A percentile compares a stretch with the other conserved stretches of the same genome.
These are phyloP conservation scores for Galemys pyrenaicus DNA, from an alignment of 2,113 vertebrate genomes.

Conservation along the genomic window DNA sequence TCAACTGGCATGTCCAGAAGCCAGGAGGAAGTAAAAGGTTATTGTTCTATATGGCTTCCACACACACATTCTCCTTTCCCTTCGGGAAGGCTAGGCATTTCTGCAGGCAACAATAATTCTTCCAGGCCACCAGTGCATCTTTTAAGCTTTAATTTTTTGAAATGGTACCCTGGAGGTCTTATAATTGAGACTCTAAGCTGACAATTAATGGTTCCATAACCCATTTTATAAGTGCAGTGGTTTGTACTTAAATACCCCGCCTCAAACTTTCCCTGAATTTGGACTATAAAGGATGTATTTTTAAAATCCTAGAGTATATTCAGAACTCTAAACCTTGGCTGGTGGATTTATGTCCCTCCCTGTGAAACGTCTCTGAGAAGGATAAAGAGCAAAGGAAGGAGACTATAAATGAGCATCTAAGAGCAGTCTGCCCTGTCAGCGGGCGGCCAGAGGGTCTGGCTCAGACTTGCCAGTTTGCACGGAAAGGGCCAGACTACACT, in stretches of 20 bases:
- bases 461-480: not conserved
- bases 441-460: not conserved
- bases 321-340: not conserved
- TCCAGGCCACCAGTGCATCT: not conserved
- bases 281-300: not conserved
- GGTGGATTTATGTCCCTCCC: not conserved
- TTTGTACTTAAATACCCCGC: conserved; percentile 42
- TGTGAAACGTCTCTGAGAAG: not conserved
- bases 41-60: not conserved
- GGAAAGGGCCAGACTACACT: not conserved
- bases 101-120: not conserved
- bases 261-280: not conserved
- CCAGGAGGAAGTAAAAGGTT: not conserved
- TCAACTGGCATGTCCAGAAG: not conserved
- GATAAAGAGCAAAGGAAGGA: not conserved
- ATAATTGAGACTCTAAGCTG: conserved; percentile 34
- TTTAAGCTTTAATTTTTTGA: conserved; percentile 40
- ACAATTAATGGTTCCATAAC: conserved; percentile 46
- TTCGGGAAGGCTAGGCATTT: not conserved
- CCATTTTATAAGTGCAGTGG: conserved; percentile 1
- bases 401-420: fast-evolving
- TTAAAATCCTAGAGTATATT: not conserved
- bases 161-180: not conserved
- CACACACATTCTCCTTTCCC: fast-evolving
- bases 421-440: not conserved